A percentile compares a stretch with the other conserved stretches of the same genome.
Conservation (phyloP, 2,888 invertebrate genomes). For the Thereva nobilitata region DNA sequence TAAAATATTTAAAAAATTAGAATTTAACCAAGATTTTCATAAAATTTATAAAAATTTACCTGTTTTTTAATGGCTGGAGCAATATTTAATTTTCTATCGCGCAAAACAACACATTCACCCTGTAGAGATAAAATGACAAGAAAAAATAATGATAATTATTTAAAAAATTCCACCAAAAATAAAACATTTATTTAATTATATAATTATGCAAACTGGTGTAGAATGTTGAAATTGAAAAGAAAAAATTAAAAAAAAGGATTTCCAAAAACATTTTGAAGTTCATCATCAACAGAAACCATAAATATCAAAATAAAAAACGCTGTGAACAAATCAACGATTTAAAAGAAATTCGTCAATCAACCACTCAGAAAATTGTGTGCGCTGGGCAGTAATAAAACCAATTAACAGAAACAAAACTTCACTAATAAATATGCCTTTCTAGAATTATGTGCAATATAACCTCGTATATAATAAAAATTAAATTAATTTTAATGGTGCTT, state of each 20-base stretch:
- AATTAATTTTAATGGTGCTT: constrained; percentile 7
- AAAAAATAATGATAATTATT: background rate
- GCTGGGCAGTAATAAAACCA: constrained; percentile 32
- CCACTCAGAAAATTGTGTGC: constrained; percentile 40
- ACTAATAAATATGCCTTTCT: constrained; percentile 37
- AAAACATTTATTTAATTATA: background rate
- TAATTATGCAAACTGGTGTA: too few relatives aligned
- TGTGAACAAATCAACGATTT: constrained; percentile 36
- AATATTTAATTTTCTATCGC: constrained; percentile 81
- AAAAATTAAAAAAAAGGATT: constrained; percentile 29
- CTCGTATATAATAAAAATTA: constrained; percentile 35
- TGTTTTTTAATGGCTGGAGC: constrained; percentile 87
- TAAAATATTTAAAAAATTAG: constrained; percentile 42
- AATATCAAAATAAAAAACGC: constrained; percentile 36
- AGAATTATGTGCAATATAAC: constrained; percentile 34
- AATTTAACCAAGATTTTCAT: background rate
- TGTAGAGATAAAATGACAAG: constrained; percentile 48
- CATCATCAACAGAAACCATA: constrained; percentile 27
- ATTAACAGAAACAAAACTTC: constrained; percentile 33
- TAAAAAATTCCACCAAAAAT: constrained; percentile 30
- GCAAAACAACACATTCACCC: constrained; percentile 76
- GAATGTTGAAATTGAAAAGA: too few relatives aligned
- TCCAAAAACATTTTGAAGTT: constrained; percentile 30
- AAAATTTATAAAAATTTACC: constrained; percentile 54
- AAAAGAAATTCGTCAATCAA: constrained; percentile 35